These are phyloP conservation scores for Scartelaos histophorus DNA, from an alignment of 2,113 vertebrate genomes.

Conservation along the genomic window DNA sequence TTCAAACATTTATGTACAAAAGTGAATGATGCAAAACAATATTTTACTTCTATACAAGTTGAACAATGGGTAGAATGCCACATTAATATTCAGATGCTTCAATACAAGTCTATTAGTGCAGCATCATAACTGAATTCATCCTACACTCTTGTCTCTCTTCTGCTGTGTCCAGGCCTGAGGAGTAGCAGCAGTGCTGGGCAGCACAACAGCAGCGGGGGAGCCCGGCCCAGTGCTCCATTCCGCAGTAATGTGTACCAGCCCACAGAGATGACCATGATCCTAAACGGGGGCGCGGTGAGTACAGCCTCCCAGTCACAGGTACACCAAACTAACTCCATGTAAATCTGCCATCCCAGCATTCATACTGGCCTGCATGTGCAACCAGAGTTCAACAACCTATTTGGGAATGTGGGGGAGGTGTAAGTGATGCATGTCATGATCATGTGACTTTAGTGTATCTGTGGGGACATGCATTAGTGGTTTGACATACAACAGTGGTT, in stretches of 20 bases:
- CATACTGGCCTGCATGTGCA: slow-evolving; percentile 64
- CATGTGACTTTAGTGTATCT: slow-evolving; percentile 21
- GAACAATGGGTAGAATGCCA: not conserved
- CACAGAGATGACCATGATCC: slow-evolving; percentile 98
- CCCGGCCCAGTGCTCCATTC: slow-evolving; percentile 90
- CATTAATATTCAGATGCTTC: not conserved
- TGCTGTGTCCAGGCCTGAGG: slow-evolving; percentile 65
- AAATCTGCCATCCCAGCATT: slow-evolving; percentile 47
- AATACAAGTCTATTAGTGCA: not conserved
- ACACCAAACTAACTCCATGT: slow-evolving; percentile 59
- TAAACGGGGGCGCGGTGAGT: slow-evolving; percentile 98
- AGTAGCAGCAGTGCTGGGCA: slow-evolving; percentile 78
- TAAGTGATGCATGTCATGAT: slow-evolving; percentile 41
- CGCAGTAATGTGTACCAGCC: slow-evolving; percentile 98
- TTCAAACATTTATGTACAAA: not conserved
- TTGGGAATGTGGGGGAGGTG: slow-evolving; percentile 60
- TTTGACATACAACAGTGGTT: slow-evolving; percentile 14
- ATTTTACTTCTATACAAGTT: not conserved
- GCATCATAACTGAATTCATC: too few relatives aligned
- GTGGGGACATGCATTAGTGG: slow-evolving; percentile 40
- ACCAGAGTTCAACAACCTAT: slow-evolving; percentile 31
- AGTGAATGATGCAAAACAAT: not conserved
- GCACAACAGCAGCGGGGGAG: slow-evolving; percentile 86
- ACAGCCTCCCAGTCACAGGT: slow-evolving; percentile 70
- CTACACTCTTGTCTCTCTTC: not conserved